Percentiles rank a stretch among this genome's conserved stretches.
Evolutionary conservation across 2,888 invertebrate genomes (phyloP).

Genomic region (Eucera pruinosa): DNA sequence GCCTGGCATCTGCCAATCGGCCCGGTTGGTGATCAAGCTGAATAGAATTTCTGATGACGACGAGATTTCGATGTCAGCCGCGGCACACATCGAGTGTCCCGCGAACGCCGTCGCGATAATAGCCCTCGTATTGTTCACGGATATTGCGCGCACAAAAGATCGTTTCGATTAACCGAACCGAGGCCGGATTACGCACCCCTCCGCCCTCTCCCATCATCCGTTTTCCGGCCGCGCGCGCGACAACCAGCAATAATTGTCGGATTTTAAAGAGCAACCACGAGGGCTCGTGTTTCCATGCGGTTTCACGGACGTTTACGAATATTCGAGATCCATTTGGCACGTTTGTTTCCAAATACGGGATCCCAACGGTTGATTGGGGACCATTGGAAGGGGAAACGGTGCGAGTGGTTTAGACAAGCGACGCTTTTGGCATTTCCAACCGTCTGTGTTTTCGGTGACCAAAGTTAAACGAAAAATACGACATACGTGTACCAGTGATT

Average conservation of each 20-base stretch:
- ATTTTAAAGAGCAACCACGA: conserved; percentile 17
- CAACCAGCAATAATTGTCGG: conserved; percentile 9
- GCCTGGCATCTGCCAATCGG: conserved; percentile 24
- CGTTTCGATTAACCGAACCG: conserved; percentile 23
- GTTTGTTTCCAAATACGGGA: neutral
- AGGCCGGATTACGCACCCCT: neutral
- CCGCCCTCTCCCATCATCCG: neutral
- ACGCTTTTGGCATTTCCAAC: neutral
- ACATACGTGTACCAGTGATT: too few species aligned
- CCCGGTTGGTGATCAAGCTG: neutral
- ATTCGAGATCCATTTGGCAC: neutral
- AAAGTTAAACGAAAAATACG: too few species aligned
- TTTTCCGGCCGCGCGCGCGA: neutral
- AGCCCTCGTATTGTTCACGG: conserved; percentile 30
- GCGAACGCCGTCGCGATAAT: conserved; percentile 31
- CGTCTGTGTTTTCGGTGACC: too few species aligned
- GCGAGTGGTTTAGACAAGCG: neutral
- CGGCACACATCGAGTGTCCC: neutral
- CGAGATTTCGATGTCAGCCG: conserved; percentile 41
- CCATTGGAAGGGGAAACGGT: neutral
- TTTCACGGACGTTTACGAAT: neutral
- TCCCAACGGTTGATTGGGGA: neutral
- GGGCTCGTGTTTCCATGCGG: conserved; percentile 1
- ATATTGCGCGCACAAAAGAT: conserved; percentile 34
- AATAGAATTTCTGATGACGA: conserved; percentile 51